Evolutionary conservation across 2,888 invertebrate species (phyloP), one percentile per base, ranked within the genome.

Genomic region (Abrostola triplasia): DNA sequence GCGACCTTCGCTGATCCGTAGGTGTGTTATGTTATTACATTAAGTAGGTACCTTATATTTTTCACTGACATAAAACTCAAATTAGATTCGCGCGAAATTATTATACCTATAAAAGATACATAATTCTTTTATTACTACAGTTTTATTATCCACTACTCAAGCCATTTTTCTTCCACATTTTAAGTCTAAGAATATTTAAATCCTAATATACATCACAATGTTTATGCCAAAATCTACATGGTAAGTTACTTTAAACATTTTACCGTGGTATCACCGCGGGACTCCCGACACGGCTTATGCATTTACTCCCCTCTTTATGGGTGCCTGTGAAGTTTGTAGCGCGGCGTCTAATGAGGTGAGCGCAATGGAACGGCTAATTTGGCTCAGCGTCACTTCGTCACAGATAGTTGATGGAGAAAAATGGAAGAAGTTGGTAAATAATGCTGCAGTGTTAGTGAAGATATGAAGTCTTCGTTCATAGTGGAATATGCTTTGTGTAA

Each of bases 211-310:
- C 70, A 50, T 48, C 41, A 71, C 67, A 70, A 68, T 71, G 57
- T 71, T 68, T 65, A 70, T 59, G 49, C 51, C 68, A 63, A 63
- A 67, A 60, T 54, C 51, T 56, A 74, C 74, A 74, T 36, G 76
- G 59, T 63, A 72, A 51, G 75, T 51, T 60, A 74, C 75, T 74
- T 71, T 59, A 67, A 64, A 54, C 72, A 75, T 71, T 75, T 71
- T 75, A 72, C 64, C 56, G 50, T 73, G 49, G 58, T 73, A 71
- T 61, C 56, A 64, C 40, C 51, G 42, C 41, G 64, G 42, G 60
- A 67, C 60, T 73, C 73, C 50, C 75, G 47, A 73, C 73, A 74
- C 58, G 77, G 64, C 62, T 76, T 69, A 41, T 76, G 66, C 77
- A 77, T 76, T 76, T 77, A 58, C 66, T 47, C 55, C 56, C n/a